Conservation (phyloP, 2,888 invertebrate species). For the Melitaea athalia region DNA sequence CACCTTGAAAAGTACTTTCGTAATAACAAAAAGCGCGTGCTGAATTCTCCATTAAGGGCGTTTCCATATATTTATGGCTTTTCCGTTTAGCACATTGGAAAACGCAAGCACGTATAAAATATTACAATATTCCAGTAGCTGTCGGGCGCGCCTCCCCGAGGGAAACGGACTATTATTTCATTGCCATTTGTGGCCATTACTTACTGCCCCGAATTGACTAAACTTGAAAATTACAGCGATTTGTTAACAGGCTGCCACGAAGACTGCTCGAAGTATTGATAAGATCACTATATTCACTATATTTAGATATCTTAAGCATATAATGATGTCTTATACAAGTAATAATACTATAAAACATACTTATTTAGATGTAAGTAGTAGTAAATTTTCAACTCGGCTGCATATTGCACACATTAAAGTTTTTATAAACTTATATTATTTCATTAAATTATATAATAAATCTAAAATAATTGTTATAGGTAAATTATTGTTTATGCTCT, state of each 20-base stretch:
- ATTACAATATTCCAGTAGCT: conserved; percentile 19
- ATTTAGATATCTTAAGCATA: neutral
- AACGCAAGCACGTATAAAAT: conserved; percentile 27
- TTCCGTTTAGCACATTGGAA: conserved; percentile 44
- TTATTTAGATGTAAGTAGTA: too few relatives aligned
- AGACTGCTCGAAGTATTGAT: conserved; percentile 14
- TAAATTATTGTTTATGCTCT: too few relatives aligned
- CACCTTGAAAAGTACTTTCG: conserved; percentile 4
- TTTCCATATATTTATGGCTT: conserved; percentile 22
- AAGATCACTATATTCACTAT: neutral
- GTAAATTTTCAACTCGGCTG: too few relatives aligned
- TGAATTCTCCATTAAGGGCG: conserved; percentile 23
- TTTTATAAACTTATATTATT: too few relatives aligned
- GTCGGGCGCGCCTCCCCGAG: conserved; percentile 46
- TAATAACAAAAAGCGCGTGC: conserved; percentile 18
- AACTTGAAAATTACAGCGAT: conserved; percentile 46
- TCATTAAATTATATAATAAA: too few relatives aligned
- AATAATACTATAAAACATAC: too few relatives aligned
- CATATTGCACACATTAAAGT: too few relatives aligned
- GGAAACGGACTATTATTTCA: conserved; percentile 69
- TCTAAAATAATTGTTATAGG: too few relatives aligned
- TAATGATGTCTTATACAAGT: neutral
- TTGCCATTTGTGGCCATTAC: conserved; percentile 56
- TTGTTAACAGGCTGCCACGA: conserved; percentile 35
- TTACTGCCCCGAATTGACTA: conserved; percentile 49